Conservation (phyloP, 37 sponge, comb jelly and placozoan species). For the Cliona cf. orientalis region DNA sequence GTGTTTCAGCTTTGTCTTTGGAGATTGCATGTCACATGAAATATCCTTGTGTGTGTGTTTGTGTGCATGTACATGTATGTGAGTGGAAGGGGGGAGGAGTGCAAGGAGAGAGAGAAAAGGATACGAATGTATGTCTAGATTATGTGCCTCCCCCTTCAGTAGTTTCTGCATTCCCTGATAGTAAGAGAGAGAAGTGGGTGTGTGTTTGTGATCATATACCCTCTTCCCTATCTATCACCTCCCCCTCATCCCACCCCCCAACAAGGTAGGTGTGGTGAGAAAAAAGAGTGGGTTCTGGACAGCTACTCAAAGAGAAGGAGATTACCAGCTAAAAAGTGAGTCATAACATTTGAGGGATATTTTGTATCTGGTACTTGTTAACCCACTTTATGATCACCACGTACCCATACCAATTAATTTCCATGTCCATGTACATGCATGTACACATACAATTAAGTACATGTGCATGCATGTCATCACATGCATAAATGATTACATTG, state of each 20-base stretch:
- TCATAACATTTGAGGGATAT: background rate
- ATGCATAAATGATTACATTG: no score
- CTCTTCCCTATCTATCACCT: background rate
- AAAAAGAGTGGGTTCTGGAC: slow-evolving; percentile 83
- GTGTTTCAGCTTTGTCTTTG: background rate
- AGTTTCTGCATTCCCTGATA: no score
- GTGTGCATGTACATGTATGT: no score
- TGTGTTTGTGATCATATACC: background rate
- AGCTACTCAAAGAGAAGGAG: slow-evolving; percentile 44
- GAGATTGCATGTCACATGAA: background rate
- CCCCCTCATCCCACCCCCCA: no score
- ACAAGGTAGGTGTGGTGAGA: no score
- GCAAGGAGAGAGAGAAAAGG: background rate
- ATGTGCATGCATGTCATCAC: no score
- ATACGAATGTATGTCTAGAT: background rate
- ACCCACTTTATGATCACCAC: no score
- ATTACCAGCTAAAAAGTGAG: slow-evolving; percentile 68
- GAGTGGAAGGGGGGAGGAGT: background rate
- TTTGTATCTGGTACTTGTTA: no score
- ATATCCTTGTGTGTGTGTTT: no score
- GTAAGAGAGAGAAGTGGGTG: background rate
- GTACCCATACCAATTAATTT: background rate
- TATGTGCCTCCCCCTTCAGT: no score
- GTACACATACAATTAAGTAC: no score
- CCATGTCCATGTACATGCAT: no score